These are phyloP conservation scores for Argyrosomus japonicus DNA, from an alignment of 2,113 vertebrate genomes.

Conservation along the genomic window DNA sequence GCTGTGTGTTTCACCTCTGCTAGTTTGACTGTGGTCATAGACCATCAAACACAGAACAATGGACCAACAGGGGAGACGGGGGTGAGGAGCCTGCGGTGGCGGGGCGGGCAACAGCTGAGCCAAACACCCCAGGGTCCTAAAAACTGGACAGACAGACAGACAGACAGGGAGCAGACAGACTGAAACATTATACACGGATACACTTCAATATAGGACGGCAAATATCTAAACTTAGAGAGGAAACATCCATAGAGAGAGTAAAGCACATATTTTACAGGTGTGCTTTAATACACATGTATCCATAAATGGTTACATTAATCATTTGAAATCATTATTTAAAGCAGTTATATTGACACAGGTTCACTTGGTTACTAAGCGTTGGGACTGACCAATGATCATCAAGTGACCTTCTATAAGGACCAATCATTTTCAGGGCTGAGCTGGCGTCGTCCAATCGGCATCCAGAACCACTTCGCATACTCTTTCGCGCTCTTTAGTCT, in stretches of 20 bases:
- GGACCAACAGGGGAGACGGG: slow-evolving; percentile 46
- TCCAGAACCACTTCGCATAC: fast-evolving
- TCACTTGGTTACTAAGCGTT: neutral
- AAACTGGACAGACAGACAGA: slow-evolving; percentile 15
- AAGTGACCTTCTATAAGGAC: neutral
- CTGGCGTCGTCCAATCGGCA: slow-evolving; percentile 31
- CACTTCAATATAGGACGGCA: neutral
- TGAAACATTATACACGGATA: neutral
- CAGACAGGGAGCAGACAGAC: neutral
- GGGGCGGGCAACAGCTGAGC: slow-evolving; percentile 32
- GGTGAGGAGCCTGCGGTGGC: slow-evolving; percentile 57
- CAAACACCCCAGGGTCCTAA: slow-evolving; percentile 49
- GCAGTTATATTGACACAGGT: neutral
- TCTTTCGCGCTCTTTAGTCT: neutral
- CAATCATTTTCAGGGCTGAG: slow-evolving; percentile 42
- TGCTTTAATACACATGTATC: neutral
- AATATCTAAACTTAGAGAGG: neutral
- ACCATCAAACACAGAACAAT: slow-evolving; percentile 75
- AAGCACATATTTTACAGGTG: neutral
- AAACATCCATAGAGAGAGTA: neutral
- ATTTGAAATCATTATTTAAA: neutral
- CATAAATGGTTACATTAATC: neutral
- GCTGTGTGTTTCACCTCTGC: neutral
- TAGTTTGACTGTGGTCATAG: slow-evolving; percentile 23
- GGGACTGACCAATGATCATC: slow-evolving; percentile 12